phyloP scores from a whole-genome alignment of 1,140 invertebrate genomes.

The Drosophila guanche region DNA sequence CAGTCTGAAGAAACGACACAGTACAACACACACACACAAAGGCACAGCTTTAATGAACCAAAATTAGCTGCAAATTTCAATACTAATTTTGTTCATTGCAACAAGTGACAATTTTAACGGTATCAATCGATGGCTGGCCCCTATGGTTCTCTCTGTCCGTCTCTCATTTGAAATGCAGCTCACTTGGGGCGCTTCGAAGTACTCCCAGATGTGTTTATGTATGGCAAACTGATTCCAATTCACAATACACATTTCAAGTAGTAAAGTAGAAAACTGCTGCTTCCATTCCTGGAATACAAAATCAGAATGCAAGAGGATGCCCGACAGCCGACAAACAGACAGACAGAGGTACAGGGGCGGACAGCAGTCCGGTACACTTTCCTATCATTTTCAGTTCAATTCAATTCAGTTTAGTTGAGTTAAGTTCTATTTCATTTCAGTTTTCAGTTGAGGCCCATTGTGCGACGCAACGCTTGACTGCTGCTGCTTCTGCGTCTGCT shows the following conservation, averaged over 20 bases:
- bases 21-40: slow-evolving; percentile 40
- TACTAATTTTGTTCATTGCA: no score
- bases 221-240: slow-evolving; percentile 45
- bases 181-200: slow-evolving; percentile 32
- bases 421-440: slow-evolving; percentile 8
- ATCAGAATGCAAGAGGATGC: slow-evolving; percentile 39
- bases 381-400: slow-evolving; percentile 37
- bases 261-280: slow-evolving; percentile 9
- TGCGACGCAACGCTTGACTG: slow-evolving; percentile 60
- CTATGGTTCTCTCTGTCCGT: background rate
- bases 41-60: no score
- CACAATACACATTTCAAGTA: slow-evolving; percentile 34
- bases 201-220: background rate
- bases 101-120: slow-evolving; percentile 19
- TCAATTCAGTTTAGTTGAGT: background rate
- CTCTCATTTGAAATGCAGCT: slow-evolving; percentile 41
- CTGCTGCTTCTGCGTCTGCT: slow-evolving; percentile 1
- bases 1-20: slow-evolving; percentile 4
- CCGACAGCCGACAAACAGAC: background rate
- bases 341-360: background rate
- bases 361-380: slow-evolving; percentile 10
- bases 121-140: background rate
- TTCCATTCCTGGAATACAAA: slow-evolving; percentile 36
- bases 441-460: slow-evolving; percentile 48
- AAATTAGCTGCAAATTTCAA: no score